Percentiles rank a stretch among this genome's conserved stretches.
Conservation (phyloP, 2,888 invertebrate genomes). For the Chrysina gloriosa region DNA sequence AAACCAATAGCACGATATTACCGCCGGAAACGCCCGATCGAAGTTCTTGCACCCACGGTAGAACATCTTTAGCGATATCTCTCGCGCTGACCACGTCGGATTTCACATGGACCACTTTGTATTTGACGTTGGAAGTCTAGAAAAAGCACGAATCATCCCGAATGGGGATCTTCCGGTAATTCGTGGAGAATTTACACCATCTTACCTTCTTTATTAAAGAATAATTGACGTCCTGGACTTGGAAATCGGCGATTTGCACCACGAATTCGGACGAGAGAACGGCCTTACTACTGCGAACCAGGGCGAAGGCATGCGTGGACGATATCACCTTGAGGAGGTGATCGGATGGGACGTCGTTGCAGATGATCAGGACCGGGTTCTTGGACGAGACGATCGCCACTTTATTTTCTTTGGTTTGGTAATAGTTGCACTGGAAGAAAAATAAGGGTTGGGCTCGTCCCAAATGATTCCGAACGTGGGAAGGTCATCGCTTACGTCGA, state of each 20-base stretch:
- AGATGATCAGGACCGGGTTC: constrained; percentile 58
- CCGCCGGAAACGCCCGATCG: constrained; percentile 49
- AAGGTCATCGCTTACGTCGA: constrained; percentile 54
- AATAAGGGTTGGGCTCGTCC: too few species aligned
- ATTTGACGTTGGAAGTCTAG: constrained; percentile 45
- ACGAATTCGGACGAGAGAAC: constrained; percentile 51
- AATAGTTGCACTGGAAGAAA: constrained; percentile 55
- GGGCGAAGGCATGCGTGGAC: constrained; percentile 56
- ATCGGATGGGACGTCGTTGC: constrained; percentile 55
- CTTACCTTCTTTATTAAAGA: constrained; percentile 58
- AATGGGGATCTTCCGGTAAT: neutral
- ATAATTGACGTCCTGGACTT: constrained; percentile 48
- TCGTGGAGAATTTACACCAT: neutral
- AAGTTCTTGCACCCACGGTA: constrained; percentile 58
- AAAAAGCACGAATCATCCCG: neutral
- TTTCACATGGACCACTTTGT: constrained; percentile 54
- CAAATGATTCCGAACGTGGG: neutral
- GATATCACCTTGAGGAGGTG: constrained; percentile 56
- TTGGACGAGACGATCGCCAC: constrained; percentile 56
- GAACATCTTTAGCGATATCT: constrained; percentile 56
- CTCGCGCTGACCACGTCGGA: constrained; percentile 57
- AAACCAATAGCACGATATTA: constrained; percentile 55
- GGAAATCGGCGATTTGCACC: constrained; percentile 27
- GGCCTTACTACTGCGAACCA: constrained; percentile 52
- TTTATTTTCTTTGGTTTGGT: constrained; percentile 55